Base-by-base conservation (phyloP, 2,888 invertebrate species). In the Colletes collaris region DNA sequence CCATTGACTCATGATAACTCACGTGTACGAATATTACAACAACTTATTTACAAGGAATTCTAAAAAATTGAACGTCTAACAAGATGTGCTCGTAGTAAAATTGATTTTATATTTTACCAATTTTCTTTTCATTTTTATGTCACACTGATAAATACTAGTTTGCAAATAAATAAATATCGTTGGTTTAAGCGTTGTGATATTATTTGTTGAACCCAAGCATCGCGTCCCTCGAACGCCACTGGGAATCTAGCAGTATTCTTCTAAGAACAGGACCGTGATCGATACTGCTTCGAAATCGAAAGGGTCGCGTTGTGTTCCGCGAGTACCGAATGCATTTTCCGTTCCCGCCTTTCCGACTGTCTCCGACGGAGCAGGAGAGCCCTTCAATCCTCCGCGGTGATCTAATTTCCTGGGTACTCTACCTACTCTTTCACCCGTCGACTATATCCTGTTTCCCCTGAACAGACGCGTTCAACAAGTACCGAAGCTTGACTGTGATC, bases 401-500 rank as follows among this genome's bases (percentile, higher is more conserved):
- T 86, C 73, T 84, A 86, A 86, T 81, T 86, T 86, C 82, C 86
- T 79, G 63, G 46, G 11, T 74, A 72, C 62, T 81, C 68, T 56
- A 62, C 62, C 78, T 44, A 74, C 58, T 35, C 69, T 56, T 64
- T 63, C 63, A 27, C 37, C 13, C 65, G n/a, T 53, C 65, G 56
- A 71, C 65, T 66, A 65, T 69, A 71, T 75, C 63, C 70, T 72
- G 71, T 75, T 80, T 79, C 80, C 62, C 72, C 70, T 50, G 67
- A 82, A 79, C 72, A 65, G 79, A 73, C 76, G 46, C 71, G 78
- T 50, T 85, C 85, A 83, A 77, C 77, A 71, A 75, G 71, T 83
- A 76, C 58, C 60, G 8, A 13, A 49, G 73, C 56, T 40, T 59
- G n/a, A 37, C 3, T 10, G 65, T 16, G 53, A 63, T 27, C 68